Base-by-base conservation (phyloP, 2,888 invertebrate genomes). In the Lasioglossum zephyrum region DNA sequence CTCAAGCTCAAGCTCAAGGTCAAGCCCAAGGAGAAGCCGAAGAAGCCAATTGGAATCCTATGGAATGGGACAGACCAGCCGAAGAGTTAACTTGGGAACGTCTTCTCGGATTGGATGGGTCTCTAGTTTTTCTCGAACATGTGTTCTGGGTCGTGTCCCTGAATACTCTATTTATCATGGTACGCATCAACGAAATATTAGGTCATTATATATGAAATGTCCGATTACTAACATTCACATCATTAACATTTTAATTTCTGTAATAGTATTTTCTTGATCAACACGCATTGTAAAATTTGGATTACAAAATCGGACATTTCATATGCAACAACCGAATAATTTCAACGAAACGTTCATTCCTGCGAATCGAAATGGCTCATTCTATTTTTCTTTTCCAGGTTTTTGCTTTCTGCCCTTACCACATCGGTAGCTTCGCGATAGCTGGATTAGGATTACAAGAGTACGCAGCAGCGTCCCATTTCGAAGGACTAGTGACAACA, bases 51-150 rank as follows among this genome's bases (percentile, higher is more conserved):
- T 99, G 99, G 99, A 99, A 99, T 95, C 99, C 99, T 0, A 98
- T 99, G 96, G 99, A 99, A 94, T 99, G 99, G 99, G 99, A 99
- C 94, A 96, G 99, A 87, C 99, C 99, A 0, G 99, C 98, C 18
- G 99, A 99, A 94, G 99, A 99, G 95, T 96, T 99, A 44, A 99
- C 99, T 0, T 99, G 99, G 99, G 99, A 99, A 94, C 96, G 99
- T 88, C 96, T 99, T 9, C 96, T 99, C 0, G 99, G 99, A 0
- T 95, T 99, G 16, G 99, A 99, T 95, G 99, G 99, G 0, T 99
- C 99, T 0, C 96, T 99, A 92, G 98, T 99, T 74, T 99, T 99
- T 94, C 95, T 99, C 79, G 99, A 99, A 95, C 99, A 99, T 96
- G 99, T 99, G 0, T 99, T 99, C 95, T 99, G 99, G 99, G 99